A percentile compares a stretch with the other conserved stretches of the same genome.
These are phyloP conservation scores for Tenthredo mesomela DNA, from an alignment of 2,888 invertebrate species.

Conservation along the genomic window DNA sequence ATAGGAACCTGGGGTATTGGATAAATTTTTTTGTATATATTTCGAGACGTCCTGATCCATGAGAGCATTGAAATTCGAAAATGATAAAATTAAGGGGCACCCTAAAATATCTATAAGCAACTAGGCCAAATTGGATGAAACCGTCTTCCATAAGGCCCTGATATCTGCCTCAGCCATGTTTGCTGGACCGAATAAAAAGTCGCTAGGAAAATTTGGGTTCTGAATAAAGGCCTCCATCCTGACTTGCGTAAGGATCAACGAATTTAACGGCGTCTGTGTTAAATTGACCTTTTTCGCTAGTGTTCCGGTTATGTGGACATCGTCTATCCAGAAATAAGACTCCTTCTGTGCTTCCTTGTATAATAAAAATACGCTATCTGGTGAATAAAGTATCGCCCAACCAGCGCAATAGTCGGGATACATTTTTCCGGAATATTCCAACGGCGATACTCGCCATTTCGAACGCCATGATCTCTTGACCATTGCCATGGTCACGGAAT, in stretches of 20 bases:
- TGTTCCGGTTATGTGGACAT: slow-evolving; percentile 88
- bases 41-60: no score
- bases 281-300: slow-evolving; percentile 81
- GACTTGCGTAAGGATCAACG: slow-evolving; percentile 75
- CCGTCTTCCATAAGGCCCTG: slow-evolving; percentile 79
- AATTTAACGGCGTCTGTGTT: slow-evolving; percentile 80
- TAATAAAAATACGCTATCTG: slow-evolving; percentile 81
- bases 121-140: slow-evolving; percentile 60
- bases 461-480: slow-evolving; percentile 84
- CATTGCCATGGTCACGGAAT: slow-evolving; percentile 77
- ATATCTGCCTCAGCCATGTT: slow-evolving; percentile 79
- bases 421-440: slow-evolving; percentile 82
- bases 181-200: slow-evolving; percentile 81
- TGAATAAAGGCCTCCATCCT: slow-evolving; percentile 70
- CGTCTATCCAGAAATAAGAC: slow-evolving; percentile 91
- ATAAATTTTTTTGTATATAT: no score
- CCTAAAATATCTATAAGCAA: neutral
- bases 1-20: no score
- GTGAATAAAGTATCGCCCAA: slow-evolving; percentile 85
- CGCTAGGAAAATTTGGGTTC: slow-evolving; percentile 68
- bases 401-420: slow-evolving; percentile 91
- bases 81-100: no score
- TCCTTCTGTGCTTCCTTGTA: slow-evolving; percentile 82
- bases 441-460: slow-evolving; percentile 88
- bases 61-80: no score